Evolutionary conservation across 2,888 invertebrate genomes (phyloP), one percentile per base, ranked within the genome.

Genomic region (Tricholauxania praeusta): DNA sequence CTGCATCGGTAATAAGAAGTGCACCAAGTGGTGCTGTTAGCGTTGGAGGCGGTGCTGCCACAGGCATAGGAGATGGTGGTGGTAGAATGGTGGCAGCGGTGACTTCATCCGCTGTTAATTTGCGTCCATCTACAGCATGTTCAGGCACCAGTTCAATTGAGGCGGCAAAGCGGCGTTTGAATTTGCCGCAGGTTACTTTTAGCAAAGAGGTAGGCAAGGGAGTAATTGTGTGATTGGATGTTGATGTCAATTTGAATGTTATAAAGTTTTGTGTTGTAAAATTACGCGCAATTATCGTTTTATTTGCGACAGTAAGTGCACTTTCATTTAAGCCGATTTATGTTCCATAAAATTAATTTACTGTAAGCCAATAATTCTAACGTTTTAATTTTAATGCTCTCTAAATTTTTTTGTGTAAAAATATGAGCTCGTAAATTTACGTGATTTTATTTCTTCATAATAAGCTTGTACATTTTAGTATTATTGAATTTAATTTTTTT

Each of bases 171-270:
- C 90, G 92, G 86, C 91, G 92, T 82, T 89, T 93, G 28, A 91
- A 93, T 81, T 88, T 94, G 81, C 93, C 94, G 22, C 94, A 94
- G 89, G 94, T 96, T 85, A 94, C 95, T 69, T 95, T 95, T 89
- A 94, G 92, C 85, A 93, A 94, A 87, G 95, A 96, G 95, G 95
- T 96, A 91, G 95, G 95, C 93, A 93, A 91, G 82, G 95, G 95
- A 76, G 93, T 95, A 82, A 91, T 95, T 82, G 95, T 95, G 81
- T 95, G 89, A 89, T 65, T 12, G 47, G 12, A 22, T 60, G 65
- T 67, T 66, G n/a, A n/a, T n/a, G 39, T 62, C n/a, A 15, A 39
- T 39, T 22, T 1, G 1, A 3, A 22, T 22, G 22, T 22, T 1
- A 2, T 22, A 3, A 2, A 3, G 28, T 28, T 3, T 28, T 28